These are phyloP conservation scores for Pollimyrus isidori DNA, from an alignment of 2,113 vertebrate species.

Conservation along the genomic window DNA sequence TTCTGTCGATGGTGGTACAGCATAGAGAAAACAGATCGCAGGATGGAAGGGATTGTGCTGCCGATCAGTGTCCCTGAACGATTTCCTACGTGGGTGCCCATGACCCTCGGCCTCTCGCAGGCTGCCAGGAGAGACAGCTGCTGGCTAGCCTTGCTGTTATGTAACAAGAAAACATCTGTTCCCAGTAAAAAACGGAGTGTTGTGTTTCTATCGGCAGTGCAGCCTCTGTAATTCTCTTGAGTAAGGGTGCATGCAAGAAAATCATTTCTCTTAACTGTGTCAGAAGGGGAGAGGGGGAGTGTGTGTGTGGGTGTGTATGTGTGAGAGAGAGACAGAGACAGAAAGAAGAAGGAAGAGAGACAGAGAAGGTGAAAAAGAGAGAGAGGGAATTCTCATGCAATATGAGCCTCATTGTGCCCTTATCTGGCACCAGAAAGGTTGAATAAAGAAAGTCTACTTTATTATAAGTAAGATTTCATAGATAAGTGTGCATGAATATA, in stretches of 20 bases:
- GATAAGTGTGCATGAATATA: background rate
- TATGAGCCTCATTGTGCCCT: background rate
- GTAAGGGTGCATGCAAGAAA: conserved; percentile 47
- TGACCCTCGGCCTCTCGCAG: conserved; percentile 13
- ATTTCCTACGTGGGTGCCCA: conserved; percentile 21
- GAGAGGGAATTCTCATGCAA: background rate
- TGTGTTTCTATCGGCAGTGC: conserved; percentile 34
- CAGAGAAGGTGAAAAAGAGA: background rate
- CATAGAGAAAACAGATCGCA: conserved; percentile 14
- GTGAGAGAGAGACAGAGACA: background rate
- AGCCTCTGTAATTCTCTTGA: conserved; percentile 39
- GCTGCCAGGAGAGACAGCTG: conserved; percentile 36
- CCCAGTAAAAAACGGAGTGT: conserved; percentile 43
- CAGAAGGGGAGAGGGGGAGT: conserved; percentile 9
- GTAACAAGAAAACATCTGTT: conserved; percentile 56
- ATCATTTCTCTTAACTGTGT: conserved; percentile 39
- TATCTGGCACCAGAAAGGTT: background rate
- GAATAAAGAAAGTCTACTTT: background rate
- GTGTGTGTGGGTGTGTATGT: background rate
- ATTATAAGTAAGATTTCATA: background rate
- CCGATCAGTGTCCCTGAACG: conserved; percentile 4
- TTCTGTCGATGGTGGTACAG: conserved; percentile 25
- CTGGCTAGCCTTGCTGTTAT: conserved; percentile 47
- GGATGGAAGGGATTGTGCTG: conserved; percentile 17
- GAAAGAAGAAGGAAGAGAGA: background rate